Conservation (phyloP, 2,888 invertebrate genomes). For the Stenodema calcarata region DNA sequence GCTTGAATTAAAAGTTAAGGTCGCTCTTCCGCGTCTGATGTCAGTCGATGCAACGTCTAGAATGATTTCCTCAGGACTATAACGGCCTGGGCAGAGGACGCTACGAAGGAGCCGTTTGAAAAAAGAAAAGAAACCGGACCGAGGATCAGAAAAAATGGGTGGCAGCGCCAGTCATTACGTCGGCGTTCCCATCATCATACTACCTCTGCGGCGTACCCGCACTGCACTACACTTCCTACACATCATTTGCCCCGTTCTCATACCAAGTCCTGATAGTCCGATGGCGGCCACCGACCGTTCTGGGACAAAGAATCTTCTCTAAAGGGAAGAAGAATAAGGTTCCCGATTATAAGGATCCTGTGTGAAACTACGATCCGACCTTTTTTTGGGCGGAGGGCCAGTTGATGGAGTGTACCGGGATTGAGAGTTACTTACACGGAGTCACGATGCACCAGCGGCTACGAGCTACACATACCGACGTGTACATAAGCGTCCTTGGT, state of each 20-base stretch:
- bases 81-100: neutral
- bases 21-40: neutral
- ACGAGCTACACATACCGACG: neutral
- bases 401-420: neutral
- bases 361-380: neutral
- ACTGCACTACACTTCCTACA: neutral
- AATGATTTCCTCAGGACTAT: neutral
- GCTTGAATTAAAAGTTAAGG: too few species aligned
- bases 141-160: constrained; percentile 15
- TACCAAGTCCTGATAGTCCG: neutral
- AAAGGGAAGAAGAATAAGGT: neutral
- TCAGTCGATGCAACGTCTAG: neutral
- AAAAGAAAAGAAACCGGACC: neutral
- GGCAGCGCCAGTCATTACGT: constrained; percentile 22
- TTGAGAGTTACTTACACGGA: constrained; percentile 1
- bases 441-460: constrained; percentile 4
- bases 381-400: neutral
- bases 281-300: neutral
- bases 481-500: neutral
- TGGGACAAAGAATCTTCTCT: neutral
- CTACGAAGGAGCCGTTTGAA: neutral
- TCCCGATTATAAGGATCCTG: neutral
- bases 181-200: constrained; percentile 8
- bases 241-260: neutral
- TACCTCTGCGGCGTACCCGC: neutral